phyloP scores from a whole-genome alignment of 2,888 invertebrate species.

The Heteropelma amictum region DNA sequence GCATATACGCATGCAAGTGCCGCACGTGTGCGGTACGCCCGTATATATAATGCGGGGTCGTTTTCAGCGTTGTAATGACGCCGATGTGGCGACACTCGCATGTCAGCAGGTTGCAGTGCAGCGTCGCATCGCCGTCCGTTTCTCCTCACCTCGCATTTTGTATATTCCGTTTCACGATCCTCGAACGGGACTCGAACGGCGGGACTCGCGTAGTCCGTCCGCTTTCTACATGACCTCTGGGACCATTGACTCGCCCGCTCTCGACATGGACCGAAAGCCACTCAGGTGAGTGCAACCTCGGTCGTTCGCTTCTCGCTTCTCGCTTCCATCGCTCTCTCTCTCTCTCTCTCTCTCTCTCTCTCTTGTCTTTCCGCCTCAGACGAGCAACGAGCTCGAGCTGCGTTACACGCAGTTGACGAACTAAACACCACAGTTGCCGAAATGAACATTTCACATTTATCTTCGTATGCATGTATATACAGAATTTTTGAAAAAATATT shows the following conservation, averaged over 20 bases:
- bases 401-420: no score
- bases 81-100: slow-evolving; percentile 73
- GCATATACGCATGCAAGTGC: no score
- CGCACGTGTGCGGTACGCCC: background rate
- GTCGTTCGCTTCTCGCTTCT: no score
- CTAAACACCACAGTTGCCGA: no score
- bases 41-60: slow-evolving; percentile 19
- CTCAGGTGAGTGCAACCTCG: slow-evolving; percentile 63
- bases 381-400: no score
- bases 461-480: no score
- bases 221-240: slow-evolving; percentile 67
- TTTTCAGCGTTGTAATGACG: slow-evolving; percentile 70
- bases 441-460: no score
- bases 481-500: no score
- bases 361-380: slow-evolving; percentile 5
- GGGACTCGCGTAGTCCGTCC: slow-evolving; percentile 55
- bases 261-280: slow-evolving; percentile 72
- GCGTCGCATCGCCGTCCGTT: slow-evolving; percentile 66
- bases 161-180: slow-evolving; percentile 58
- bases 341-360: slow-evolving; percentile 5
- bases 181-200: slow-evolving; percentile 57
- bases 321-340: slow-evolving; percentile 40
- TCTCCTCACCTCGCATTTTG: slow-evolving; percentile 70
- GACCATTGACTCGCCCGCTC: slow-evolving; percentile 68
- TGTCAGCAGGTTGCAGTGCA: slow-evolving; percentile 73